Conservation (phyloP, 2,888 invertebrate species). For the Sinodicranocentrus sp. region DNA sequence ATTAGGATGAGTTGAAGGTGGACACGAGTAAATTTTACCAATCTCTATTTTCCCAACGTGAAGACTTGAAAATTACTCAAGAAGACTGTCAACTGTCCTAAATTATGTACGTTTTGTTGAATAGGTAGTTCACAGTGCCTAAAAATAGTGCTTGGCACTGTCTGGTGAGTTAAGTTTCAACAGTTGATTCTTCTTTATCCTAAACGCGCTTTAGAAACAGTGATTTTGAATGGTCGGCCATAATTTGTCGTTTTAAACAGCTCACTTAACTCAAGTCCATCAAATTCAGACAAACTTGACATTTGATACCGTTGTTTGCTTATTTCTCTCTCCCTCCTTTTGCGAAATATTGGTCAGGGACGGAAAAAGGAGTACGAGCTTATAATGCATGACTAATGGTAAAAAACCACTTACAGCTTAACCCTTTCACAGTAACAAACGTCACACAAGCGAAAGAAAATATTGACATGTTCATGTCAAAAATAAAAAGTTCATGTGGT, state of each 20-base stretch:
- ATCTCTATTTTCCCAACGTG: too few relatives aligned
- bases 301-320: slow-evolving; percentile 30
- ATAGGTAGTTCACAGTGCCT: too few relatives aligned
- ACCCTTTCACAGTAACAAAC: too few relatives aligned
- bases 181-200: too few relatives aligned
- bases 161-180: too few relatives aligned
- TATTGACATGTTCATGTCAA: neutral
- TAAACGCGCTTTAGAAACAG: too few relatives aligned
- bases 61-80: too few relatives aligned
- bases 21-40: too few relatives aligned
- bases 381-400: slow-evolving; percentile 21
- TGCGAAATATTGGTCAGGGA: slow-evolving; percentile 41
- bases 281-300: slow-evolving; percentile 10
- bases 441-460: neutral
- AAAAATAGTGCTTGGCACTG: too few relatives aligned
- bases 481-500: slow-evolving; percentile 13
- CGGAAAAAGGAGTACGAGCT: neutral
- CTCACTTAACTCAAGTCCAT: neutral
- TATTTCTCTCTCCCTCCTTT: neutral
- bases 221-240: too few relatives aligned
- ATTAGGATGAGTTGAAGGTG: too few relatives aligned
- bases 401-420: slow-evolving; percentile 19
- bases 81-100: neutral
- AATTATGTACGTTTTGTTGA: neutral
- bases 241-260: neutral